These are phyloP conservation scores for Rhagoletis pomonella DNA, from an alignment of 1,140 invertebrate species.

Conservation along the genomic window DNA sequence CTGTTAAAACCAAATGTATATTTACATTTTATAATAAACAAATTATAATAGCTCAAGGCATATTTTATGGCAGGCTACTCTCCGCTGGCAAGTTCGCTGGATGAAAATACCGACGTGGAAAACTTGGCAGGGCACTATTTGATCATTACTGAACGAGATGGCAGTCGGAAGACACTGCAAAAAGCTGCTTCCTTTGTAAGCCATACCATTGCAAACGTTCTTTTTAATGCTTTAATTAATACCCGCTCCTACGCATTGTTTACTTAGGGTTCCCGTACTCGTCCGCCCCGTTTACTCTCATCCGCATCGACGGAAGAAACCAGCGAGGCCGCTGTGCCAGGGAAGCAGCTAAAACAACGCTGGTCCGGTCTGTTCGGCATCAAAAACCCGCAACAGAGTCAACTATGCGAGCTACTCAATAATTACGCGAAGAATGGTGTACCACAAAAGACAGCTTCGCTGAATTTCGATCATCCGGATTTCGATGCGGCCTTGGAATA, in stretches of 20 bases:
- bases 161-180: constrained; percentile 66
- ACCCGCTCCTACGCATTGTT: not conserved
- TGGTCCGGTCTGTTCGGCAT: constrained; percentile 81
- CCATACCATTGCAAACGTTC: not conserved
- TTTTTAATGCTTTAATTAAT: not conserved
- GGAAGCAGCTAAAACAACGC: constrained; percentile 78
- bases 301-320: constrained; percentile 77
- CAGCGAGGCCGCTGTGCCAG: constrained; percentile 69
- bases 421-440: constrained; percentile 82
- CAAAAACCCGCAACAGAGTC: constrained; percentile 73
- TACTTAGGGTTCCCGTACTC: constrained; percentile 68
- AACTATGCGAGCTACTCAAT: constrained; percentile 79
- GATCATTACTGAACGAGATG: constrained; percentile 75
- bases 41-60: too few species aligned
- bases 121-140: constrained; percentile 84
- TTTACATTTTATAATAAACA: too few species aligned
- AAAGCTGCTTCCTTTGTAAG: constrained; percentile 73
- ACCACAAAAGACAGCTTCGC: constrained; percentile 75
- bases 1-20: too few species aligned
- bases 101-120: constrained; percentile 81
- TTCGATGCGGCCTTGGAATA: constrained; percentile 65
- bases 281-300: constrained; percentile 67
- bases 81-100: constrained; percentile 74
- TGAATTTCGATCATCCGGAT: constrained; percentile 67
- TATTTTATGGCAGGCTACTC: constrained; percentile 59